Base-by-base conservation (phyloP, 2,888 invertebrate species). In the Syrista parreyssii region DNA sequence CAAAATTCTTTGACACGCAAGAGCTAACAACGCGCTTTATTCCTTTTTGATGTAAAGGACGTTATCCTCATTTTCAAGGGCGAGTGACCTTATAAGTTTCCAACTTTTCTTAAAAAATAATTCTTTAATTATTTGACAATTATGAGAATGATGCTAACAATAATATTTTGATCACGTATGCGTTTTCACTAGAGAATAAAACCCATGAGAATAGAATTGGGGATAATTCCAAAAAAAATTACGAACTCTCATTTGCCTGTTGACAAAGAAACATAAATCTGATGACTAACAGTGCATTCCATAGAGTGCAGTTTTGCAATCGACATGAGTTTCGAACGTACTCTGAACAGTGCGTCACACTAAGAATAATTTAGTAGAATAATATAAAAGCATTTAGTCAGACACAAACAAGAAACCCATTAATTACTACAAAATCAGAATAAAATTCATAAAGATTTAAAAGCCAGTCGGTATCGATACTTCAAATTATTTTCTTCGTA, bases 1-100 rank as follows among this genome's bases (percentile, higher is more conserved):
- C 71, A 32, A 30, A 71, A 31, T 32, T 71, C 71, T 71, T 71
- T 15, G 71, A n/a, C 71, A n/a, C 71, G 71, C 31, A 31, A 69
- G 74, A 75, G 76, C 72, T 68, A 76, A 78, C 81, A 80, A 81
- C 78, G 80, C 81, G 81, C 81, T 81, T 81, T 81, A 79, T 81
- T 80, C 72, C 74, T 80, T 73, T 78, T 80, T 76, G 81, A 74
- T 82, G 77, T 81, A 68, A 79, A 55, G 81, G 79, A 82, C 73
- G 72, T 73, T 75, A 81, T 81, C 79, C 79, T 79, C 81, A 76
- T 31, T 74, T 78, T 79, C 82, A 82, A 82, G 82, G 82, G 74
- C 79, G 78, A 55, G 6, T 55, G 23, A 40, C 9, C 40, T 55
- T 55, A 55, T 6, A 55, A 55, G 2, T 2, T 55, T 15, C 23